Evolutionary conservation across 2,113 vertebrate genomes (phyloP).

Genomic region (Paramormyrops kingsleyae): DNA sequence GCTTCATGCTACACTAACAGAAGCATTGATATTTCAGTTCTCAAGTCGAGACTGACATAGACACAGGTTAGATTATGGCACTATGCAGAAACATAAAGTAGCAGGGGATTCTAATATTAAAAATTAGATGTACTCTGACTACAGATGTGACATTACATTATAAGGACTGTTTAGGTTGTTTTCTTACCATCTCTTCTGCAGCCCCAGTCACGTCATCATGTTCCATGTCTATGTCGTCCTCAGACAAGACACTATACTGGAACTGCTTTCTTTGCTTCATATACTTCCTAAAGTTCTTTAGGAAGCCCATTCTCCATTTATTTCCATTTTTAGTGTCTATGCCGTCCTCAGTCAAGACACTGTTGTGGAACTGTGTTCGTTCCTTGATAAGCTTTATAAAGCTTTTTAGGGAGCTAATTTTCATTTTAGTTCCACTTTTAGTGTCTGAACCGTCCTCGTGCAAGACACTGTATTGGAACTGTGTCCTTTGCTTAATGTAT

Average conservation of each 20-base stretch:
- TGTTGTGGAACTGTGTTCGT: not conserved
- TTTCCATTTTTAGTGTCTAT: no score
- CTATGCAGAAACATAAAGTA: not conserved
- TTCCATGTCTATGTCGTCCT: not conserved
- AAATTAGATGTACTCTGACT: not conserved
- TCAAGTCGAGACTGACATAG: not conserved
- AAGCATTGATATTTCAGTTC: not conserved
- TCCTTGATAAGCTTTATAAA: not conserved
- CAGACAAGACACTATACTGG: not conserved
- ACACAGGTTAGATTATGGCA: not conserved
- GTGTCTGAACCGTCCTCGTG: not conserved
- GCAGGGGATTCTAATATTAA: not conserved
- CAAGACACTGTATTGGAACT: constrained; percentile 3
- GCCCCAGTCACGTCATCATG: not conserved
- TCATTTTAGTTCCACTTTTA: not conserved
- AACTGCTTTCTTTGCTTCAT: no score
- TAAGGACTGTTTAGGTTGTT: not conserved
- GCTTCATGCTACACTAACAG: not conserved
- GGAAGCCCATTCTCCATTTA: no score
- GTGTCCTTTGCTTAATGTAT: not conserved
- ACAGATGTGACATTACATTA: not conserved
- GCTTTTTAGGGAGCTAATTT: not conserved
- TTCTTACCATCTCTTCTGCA: not conserved
- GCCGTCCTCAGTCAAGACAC: not conserved
- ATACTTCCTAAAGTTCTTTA: no score